phyloP scores from a whole-genome alignment of 2,797 vertebrate species.

The Babyrousa celebensis region DNA sequence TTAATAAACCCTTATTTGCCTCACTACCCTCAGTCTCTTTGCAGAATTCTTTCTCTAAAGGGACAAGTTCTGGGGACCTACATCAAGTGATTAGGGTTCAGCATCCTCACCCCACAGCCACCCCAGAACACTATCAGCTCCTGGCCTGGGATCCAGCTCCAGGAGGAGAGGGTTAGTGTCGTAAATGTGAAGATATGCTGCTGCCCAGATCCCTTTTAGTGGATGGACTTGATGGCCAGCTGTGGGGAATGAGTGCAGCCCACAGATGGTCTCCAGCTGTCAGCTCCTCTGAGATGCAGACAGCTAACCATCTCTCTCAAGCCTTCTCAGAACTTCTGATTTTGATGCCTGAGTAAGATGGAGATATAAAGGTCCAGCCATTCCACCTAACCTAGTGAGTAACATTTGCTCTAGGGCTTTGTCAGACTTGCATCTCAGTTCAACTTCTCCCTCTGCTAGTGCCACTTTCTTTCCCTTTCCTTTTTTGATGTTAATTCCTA shows the following conservation, averaged over 20 bases:
- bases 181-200: neutral
- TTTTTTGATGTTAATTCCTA: neutral
- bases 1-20: too few relatives aligned
- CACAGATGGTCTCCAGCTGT: slow-evolving; percentile 46
- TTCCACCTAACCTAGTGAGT: neutral
- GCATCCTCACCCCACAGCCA: too few relatives aligned
- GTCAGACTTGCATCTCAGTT: neutral
- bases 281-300: slow-evolving; percentile 7
- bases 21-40: too few relatives aligned
- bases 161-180: neutral
- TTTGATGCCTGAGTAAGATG: neutral
- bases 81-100: too few relatives aligned
- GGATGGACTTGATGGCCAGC: neutral
- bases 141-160: neutral
- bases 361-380: neutral
- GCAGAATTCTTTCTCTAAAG: too few relatives aligned
- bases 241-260: neutral
- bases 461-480: neutral
- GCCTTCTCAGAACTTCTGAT: neutral
- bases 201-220: neutral
- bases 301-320: neutral
- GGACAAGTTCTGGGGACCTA: too few relatives aligned
- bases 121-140: neutral
- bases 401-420: neutral
- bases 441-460: neutral